Conservation (phyloP, 2,888 invertebrate genomes). For the Dryobota labecula region DNA sequence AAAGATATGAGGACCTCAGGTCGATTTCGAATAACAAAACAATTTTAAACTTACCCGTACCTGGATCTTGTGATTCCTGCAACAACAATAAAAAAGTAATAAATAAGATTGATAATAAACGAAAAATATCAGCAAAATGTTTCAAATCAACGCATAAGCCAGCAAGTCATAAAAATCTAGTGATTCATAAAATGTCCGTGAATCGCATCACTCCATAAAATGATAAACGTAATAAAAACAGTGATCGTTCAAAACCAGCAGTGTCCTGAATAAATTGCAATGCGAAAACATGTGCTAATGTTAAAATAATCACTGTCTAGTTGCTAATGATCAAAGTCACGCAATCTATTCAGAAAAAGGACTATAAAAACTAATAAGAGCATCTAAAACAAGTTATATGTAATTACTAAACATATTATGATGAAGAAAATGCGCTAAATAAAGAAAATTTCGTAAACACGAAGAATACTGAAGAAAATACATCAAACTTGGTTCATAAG, state of each 20-base stretch:
- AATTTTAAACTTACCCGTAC: conserved; percentile 78
- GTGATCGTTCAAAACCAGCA: conserved; percentile 32
- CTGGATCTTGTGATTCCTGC: conserved; percentile 85
- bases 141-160: conserved; percentile 71
- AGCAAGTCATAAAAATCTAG: conserved; percentile 72
- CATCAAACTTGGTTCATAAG: not conserved
- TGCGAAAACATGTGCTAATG: conserved; percentile 56
- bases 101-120: conserved; percentile 18
- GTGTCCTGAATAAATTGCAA: conserved; percentile 44
- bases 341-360: conserved; percentile 46
- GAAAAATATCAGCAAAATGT: conserved; percentile 30
- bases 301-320: conserved; percentile 38
- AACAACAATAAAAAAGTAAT: conserved; percentile 75
- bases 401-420: conserved; percentile 10
- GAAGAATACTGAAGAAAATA: conserved; percentile 21
- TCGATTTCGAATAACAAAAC: not conserved
- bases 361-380: conserved; percentile 35
- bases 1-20: not conserved
- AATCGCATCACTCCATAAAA: conserved; percentile 9
- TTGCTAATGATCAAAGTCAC: conserved; percentile 58
- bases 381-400: conserved; percentile 17
- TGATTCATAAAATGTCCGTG: conserved; percentile 41
- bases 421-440: conserved; percentile 16
- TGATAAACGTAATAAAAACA: conserved; percentile 19
- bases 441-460: conserved; percentile 2